Conservation (phyloP, 2,113 vertebrate genomes). For the Campylomormyrus numenius region DNA sequence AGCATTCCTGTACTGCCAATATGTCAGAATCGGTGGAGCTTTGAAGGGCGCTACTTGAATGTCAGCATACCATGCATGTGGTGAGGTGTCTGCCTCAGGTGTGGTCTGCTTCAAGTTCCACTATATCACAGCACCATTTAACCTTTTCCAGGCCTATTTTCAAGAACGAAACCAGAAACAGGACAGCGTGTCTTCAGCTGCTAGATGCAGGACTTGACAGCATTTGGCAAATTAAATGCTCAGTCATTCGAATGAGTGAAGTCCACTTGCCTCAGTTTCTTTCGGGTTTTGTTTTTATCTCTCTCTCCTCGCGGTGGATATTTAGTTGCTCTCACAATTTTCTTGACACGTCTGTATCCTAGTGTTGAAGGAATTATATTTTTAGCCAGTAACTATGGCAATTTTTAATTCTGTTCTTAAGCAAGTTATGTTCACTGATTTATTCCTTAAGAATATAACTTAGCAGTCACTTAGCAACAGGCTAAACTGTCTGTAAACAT, state of each 20-base stretch:
- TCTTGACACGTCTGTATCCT: neutral
- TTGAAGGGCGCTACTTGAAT: neutral
- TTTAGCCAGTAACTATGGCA: constrained; percentile 8
- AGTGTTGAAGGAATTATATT: neutral
- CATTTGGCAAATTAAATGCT: neutral
- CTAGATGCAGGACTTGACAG: neutral
- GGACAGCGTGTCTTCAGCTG: neutral
- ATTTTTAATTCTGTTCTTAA: neutral
- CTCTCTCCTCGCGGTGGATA: neutral
- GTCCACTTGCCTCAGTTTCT: neutral
- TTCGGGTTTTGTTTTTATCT: neutral
- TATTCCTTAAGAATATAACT: neutral
- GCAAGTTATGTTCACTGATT: neutral
- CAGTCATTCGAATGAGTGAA: neutral
- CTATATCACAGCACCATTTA: neutral
- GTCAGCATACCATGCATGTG: neutral
- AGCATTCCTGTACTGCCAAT: neutral
- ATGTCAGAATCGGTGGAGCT: neutral
- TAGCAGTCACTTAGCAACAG: neutral
- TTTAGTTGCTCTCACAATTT: neutral
- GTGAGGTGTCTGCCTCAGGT: neutral
- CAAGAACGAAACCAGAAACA: neutral
- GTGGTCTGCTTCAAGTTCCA: neutral
- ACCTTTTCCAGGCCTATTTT: neutral
- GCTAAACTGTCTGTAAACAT: neutral